Base-by-base conservation (phyloP, 2,888 invertebrate genomes). In the Ischnus inquisitorius region DNA sequence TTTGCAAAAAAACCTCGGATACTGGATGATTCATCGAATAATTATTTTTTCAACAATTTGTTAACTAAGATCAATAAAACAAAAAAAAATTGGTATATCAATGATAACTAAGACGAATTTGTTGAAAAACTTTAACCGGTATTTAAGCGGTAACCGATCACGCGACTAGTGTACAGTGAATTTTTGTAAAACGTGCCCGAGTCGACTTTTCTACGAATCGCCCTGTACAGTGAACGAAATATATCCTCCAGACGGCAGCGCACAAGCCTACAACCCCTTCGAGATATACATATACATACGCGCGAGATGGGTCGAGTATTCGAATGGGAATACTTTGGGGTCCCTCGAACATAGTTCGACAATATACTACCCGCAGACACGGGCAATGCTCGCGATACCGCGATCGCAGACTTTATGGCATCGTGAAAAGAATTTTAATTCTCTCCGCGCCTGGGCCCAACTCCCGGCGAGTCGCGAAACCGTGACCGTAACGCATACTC, bases 351-450 rank as follows among this genome's bases (percentile, higher is more conserved):
- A 84, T 84, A 84, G 84, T 84, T 81, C 74, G 51, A 54, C 46
- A 57, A 71, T 65, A 54, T 65, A 78, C 34, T 48, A 19, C 19
- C 34, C 72, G 28, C 57, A 60, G 64, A 10, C 46, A 54, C 19
- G 19, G 34, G 46, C 71, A 34, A 57, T 60, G 54, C 54, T 48
- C 69, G 14, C 46, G 71, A 60, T 71, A 54, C 41, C 71, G 60
- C 28, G 57, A 60, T 19, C 43, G 41, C 28, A 22, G 80, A 80
- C 80, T 72, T 83, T 64, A 76, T 43, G 54, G 72, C 46, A 46
- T 78, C 74, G 64, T 60, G 69, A 60, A 77, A 84, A 84, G 81
- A 81, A 84, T 84, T 84, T 84, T 74, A 84, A 83, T 80, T 83
- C 67, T 72, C 83, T 28, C 60, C 54, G 67, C 19, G 67, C 65